Evolutionary conservation across 2,797 vertebrate genomes (phyloP).

Genomic region (Eulemur rubriventer): DNA sequence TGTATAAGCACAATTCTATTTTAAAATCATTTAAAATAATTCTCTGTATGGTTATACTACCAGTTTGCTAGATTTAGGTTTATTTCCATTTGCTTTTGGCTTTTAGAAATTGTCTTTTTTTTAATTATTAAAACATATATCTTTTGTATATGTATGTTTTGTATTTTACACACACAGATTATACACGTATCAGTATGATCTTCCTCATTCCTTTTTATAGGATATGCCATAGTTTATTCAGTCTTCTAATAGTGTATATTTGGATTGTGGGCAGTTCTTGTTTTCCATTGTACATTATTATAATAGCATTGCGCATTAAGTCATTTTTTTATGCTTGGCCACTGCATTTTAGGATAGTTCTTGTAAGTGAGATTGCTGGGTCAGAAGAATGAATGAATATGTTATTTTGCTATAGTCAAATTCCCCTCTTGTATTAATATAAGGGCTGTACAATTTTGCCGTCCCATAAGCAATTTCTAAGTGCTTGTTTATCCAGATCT

Average conservation of each 20-base stretch:
- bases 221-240: neutral
- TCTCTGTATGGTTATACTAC: neutral
- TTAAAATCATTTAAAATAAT: neutral
- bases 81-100: conserved; percentile 7
- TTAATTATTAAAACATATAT: neutral
- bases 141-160: neutral
- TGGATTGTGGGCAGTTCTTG: neutral
- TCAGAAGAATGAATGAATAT: neutral
- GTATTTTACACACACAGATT: neutral
- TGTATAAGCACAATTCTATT: neutral
- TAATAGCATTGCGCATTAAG: neutral
- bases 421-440: neutral
- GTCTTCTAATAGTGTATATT: neutral
- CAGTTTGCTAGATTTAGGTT: neutral
- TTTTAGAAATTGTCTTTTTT: neutral
- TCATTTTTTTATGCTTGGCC: neutral
- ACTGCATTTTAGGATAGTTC: neutral
- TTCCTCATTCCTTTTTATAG: neutral
- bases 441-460: neutral
- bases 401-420: neutral
- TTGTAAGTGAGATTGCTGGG: neutral
- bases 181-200: neutral
- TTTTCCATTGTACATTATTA: neutral
- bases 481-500: neutral
- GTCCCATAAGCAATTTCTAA: neutral